These are phyloP conservation scores for Mellilla xanthometata DNA, from an alignment of 2,888 invertebrate species.

Conservation along the genomic window DNA sequence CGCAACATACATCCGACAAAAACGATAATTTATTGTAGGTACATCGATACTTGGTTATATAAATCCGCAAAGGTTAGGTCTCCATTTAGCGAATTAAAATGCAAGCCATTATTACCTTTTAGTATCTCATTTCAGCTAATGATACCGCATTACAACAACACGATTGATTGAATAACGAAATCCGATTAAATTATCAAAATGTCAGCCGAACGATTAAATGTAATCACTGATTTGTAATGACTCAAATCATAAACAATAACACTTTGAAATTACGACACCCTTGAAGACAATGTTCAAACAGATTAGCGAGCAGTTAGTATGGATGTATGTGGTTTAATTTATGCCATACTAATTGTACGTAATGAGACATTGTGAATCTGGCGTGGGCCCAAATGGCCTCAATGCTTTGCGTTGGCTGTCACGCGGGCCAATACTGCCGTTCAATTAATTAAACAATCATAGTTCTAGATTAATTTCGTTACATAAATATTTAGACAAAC, in stretches of 20 bases:
- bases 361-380: conserved; percentile 66
- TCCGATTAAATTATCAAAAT: conserved; percentile 29
- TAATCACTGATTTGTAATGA: conserved; percentile 24
- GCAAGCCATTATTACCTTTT: conserved; percentile 2
- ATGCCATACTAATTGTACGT: conserved; percentile 70
- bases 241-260: conserved; percentile 21
- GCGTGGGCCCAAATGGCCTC: conserved; percentile 51
- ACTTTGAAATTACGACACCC: conserved; percentile 39
- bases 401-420: conserved; percentile 25
- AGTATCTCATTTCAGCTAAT: conserved; percentile 9
- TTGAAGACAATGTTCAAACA: conserved; percentile 17
- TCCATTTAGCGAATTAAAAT: background rate
- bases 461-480: background rate
- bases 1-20: too few species aligned
- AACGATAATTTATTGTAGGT: too few species aligned
- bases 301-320: conserved; percentile 1
- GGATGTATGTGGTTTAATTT: conserved; percentile 52
- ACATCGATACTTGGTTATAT: background rate
- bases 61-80: background rate
- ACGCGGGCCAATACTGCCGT: conserved; percentile 20
- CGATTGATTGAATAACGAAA: conserved; percentile 29
- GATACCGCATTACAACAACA: background rate
- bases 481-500: too few species aligned
- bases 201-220: conserved; percentile 24
- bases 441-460: conserved; percentile 25